Base-by-base conservation (phyloP, 2,113 vertebrate species). In the Donacobius atricapilla region DNA sequence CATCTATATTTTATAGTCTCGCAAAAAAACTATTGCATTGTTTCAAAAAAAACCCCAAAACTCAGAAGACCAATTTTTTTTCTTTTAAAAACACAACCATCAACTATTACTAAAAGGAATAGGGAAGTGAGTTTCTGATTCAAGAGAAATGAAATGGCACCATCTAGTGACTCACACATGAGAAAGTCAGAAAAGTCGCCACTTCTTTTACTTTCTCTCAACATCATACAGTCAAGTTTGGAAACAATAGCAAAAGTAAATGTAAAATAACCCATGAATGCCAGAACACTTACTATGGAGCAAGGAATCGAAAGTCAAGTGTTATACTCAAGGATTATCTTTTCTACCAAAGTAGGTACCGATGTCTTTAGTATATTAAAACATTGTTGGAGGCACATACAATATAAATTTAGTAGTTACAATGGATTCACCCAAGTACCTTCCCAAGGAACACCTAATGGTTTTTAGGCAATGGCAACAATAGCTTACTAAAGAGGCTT, bases 161-260 rank as follows among this genome's bases (percentile, higher is more conserved):
- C 97, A 97, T 40, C 97, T 98, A 98, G 96, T 73, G 98, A 95
- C 80, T 76, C 22, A 83, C 1, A 13, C 28, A 15, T 19, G 21
- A 51, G 14, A 69, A 35, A 85, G 47, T n/a, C 89, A 81, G 75
- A 58, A 54, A 71, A 39, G 58, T 16, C 56, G 75, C 12, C 42
- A 48, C 11, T 20, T 37, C 31, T 57, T 35, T 42, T 30, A 40
- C 65, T 68, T 90, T 57, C 39, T 63, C 61, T 25, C 47, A 47
- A 10, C n/a, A 50, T 4, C 14, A 15, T 2, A 13, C 6, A 30
- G 24, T 33, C 47, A 25, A 57, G 42, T 45, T 57, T 48, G 56
- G 42, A 82, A 91, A 84, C 68, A 94, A 89, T 1, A 60, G 64
- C 21, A 70, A 63, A 73, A 84, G 73, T 53, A 91, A 95, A 89